Evolutionary conservation across 2,888 invertebrate genomes (phyloP).

Genomic region (Macrosoma leucophasiata): DNA sequence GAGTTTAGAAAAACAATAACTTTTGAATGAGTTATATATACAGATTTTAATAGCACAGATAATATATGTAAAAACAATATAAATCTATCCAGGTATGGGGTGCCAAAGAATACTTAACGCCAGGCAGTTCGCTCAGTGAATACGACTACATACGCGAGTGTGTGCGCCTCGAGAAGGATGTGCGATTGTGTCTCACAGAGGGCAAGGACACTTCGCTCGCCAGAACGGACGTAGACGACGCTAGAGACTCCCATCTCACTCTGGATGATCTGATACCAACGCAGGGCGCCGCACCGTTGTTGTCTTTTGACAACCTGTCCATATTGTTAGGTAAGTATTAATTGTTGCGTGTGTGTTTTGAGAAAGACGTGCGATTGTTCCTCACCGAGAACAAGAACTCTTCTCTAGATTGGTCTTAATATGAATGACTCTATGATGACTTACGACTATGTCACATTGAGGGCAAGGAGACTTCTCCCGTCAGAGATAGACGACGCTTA

Average conservation of each 20-base stretch:
- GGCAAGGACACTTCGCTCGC: slow-evolving; percentile 82
- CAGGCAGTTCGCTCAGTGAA: slow-evolving; percentile 88
- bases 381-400: slow-evolving; percentile 80
- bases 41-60: no score
- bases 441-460: no score
- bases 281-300: slow-evolving; percentile 80
- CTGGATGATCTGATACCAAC: slow-evolving; percentile 88
- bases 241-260: slow-evolving; percentile 81
- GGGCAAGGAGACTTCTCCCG: no score
- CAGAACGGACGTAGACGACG: slow-evolving; percentile 88
- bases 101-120: slow-evolving; percentile 90
- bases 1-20: no score
- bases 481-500: no score
- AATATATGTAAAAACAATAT: no score
- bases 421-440: no score
- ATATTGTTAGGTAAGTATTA: slow-evolving; percentile 88
- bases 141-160: slow-evolving; percentile 96
- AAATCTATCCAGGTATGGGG: slow-evolving; percentile 89
- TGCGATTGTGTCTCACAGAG: slow-evolving; percentile 79
- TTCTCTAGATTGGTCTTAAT: no score
- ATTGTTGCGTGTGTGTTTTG: slow-evolving; percentile 86
- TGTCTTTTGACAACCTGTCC: slow-evolving; percentile 88
- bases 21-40: no score
- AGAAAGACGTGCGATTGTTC: slow-evolving; percentile 87
- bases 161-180: slow-evolving; percentile 93